These are phyloP conservation scores for Panonychus citri DNA, from an alignment of 1,140 invertebrate genomes.

Conservation along the genomic window DNA sequence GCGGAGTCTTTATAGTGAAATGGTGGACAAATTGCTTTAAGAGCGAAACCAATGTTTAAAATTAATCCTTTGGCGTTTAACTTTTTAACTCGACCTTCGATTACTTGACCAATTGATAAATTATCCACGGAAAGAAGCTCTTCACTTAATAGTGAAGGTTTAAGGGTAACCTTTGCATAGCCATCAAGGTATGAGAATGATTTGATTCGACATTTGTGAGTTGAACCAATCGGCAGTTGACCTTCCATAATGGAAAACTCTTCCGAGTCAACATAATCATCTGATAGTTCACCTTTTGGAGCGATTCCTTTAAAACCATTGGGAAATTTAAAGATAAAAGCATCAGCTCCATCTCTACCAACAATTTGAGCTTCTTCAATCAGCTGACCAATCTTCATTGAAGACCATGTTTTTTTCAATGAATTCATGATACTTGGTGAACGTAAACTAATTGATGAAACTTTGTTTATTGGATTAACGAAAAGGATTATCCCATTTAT, in stretches of 20 bases:
- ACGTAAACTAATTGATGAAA: slow-evolving; percentile 5
- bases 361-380: slow-evolving; percentile 4
- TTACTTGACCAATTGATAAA: slow-evolving; percentile 27
- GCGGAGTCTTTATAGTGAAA: slow-evolving; percentile 24
- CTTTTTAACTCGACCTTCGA: slow-evolving; percentile 25
- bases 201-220: slow-evolving; percentile 30
- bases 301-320: slow-evolving; percentile 4
- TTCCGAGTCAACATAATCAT: slow-evolving; percentile 16
- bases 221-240: slow-evolving; percentile 27
- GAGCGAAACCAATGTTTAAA: slow-evolving; percentile 12
- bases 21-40: slow-evolving; percentile 20
- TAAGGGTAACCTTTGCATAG: slow-evolving; percentile 10
- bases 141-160: slow-evolving; percentile 24
- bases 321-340: slow-evolving; percentile 5
- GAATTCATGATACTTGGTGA: not conserved
- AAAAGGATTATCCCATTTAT: slow-evolving; percentile 7
- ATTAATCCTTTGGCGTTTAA: slow-evolving; percentile 22
- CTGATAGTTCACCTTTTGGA: slow-evolving; percentile 1
- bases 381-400: not conserved
- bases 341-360: not conserved
- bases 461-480: slow-evolving; percentile 7
- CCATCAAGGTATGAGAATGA: slow-evolving; percentile 6
- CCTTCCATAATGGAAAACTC: slow-evolving; percentile 19
- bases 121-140: slow-evolving; percentile 27
- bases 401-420: not conserved